Evolutionary conservation across 2,888 invertebrate species (phyloP).

Genomic region (Amblyteles armatorius): DNA sequence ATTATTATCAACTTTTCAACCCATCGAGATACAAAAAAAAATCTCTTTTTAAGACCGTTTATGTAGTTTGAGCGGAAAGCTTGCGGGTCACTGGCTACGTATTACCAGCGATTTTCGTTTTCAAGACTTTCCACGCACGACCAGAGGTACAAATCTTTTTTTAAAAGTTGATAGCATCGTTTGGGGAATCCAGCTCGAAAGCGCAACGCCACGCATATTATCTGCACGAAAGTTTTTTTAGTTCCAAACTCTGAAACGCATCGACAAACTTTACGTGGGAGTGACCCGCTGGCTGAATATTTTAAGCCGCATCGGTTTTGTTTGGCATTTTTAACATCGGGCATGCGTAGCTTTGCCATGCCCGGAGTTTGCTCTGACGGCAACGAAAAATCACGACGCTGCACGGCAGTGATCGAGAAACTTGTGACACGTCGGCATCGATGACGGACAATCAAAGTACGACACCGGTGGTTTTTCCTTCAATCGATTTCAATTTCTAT

Average conservation of each 20-base stretch:
- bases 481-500: background rate
- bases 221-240: conserved; percentile 8
- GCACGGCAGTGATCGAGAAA: conserved; percentile 45
- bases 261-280: conserved; percentile 33
- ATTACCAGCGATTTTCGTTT: conserved; percentile 25
- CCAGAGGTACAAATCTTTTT: conserved; percentile 32
- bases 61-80: background rate
- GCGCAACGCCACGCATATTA: background rate
- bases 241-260: conserved; percentile 21
- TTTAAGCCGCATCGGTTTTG: conserved; percentile 11
- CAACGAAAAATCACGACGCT: conserved; percentile 11
- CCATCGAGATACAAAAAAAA: background rate
- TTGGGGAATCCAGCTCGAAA: conserved; percentile 1
- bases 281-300: conserved; percentile 45
- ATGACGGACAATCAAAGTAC: conserved; percentile 55
- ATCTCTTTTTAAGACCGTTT: background rate
- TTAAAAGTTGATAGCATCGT: conserved; percentile 20
- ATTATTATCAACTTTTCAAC: conserved; percentile 8
- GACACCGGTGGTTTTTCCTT: background rate
- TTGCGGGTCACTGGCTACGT: background rate
- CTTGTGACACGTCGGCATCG: conserved; percentile 27
- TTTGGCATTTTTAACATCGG: conserved; percentile 8
- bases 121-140: conserved; percentile 19
- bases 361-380: background rate
- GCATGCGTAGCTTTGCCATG: conserved; percentile 3